Base-by-base conservation (phyloP, 1,140 invertebrate genomes). In the Drosophila littoralis region DNA sequence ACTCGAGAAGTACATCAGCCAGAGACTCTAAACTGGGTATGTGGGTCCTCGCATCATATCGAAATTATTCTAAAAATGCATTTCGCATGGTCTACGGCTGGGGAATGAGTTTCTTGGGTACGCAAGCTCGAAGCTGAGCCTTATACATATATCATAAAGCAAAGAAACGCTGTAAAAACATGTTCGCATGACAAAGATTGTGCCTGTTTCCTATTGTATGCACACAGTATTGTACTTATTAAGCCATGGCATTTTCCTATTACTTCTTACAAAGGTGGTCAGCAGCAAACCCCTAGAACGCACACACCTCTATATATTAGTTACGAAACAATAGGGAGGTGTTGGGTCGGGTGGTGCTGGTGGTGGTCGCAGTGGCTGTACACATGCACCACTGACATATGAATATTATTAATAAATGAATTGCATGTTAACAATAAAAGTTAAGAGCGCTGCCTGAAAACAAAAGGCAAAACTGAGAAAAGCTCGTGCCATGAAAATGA, bases 391-490 rank as follows among this genome's bases (percentile, higher is more conserved):
- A 66, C 81, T 75, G 84, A 83, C 84, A 74, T 84, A 83, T 89
- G 80, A 88, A 89, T 75, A 77, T 84, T 89, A 89, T 88, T 84
- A 88, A 89, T 88, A 88, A 88, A 89, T 88, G 81, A 88, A 88
- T 88, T 88, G 83, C 83, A 83, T 88, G 84, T 88, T 89, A 89
- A 89, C 84, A 88, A 88, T 88, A 84, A 84, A 88, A 83, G 79
- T 86, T 88, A 77, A 86, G 77, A 83, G 72, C 59, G 52, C 15
- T 45, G 48, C 38, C 68, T 61, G 63, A 82, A 81, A 81, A 81
- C 43, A 68, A 67, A 74, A 64, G 54, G 48, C 45, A 35, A 43
- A 70, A 59, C 61, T 52, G 43, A 68, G 63, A 75, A 78, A 78
- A 65, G 61, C 57, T 55, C 45, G 43, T 64, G 77, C 58, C 66